These are phyloP conservation scores for Streptopelia turtur DNA, from an alignment of 2,797 vertebrate species.

Conservation along the genomic window DNA sequence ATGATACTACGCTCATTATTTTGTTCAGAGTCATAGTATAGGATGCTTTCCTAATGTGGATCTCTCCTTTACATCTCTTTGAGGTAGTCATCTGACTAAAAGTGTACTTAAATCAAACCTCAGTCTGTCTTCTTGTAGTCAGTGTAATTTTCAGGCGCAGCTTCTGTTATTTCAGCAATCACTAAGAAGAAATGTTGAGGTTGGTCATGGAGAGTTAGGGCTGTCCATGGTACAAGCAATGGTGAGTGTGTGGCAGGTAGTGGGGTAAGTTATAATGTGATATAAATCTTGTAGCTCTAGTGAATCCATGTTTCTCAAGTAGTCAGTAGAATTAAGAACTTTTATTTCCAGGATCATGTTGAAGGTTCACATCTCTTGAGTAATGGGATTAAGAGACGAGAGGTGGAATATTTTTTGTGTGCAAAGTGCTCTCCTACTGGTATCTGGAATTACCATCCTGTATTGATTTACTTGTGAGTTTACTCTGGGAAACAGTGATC, in stretches of 20 bases:
- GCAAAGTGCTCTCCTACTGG: not conserved
- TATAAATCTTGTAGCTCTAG: not conserved
- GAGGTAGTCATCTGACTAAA: not conserved
- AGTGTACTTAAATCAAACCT: not conserved
- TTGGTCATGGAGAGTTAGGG: rapidly evolving
- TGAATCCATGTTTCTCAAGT: not conserved
- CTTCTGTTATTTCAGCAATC: not conserved
- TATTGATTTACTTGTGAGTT: not conserved
- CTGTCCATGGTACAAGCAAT: not conserved
- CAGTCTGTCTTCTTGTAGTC: not conserved
- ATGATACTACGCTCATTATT: not conserved
- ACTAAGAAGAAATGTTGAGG: not conserved
- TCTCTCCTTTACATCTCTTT: not conserved
- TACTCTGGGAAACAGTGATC: not conserved
- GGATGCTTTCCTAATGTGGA: not conserved
- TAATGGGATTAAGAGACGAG: not conserved
- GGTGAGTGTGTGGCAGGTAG: not conserved
- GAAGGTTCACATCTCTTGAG: not conserved
- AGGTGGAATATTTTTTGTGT: not conserved
- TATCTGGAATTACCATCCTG: not conserved
- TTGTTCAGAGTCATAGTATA: not conserved
- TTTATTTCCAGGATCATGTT: not conserved
- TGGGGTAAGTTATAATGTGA: not conserved
- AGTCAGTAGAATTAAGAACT: not conserved
- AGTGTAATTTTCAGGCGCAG: not conserved